Conservation (phyloP, 2,888 invertebrate species). For the Tetanocera ferruginea region DNA sequence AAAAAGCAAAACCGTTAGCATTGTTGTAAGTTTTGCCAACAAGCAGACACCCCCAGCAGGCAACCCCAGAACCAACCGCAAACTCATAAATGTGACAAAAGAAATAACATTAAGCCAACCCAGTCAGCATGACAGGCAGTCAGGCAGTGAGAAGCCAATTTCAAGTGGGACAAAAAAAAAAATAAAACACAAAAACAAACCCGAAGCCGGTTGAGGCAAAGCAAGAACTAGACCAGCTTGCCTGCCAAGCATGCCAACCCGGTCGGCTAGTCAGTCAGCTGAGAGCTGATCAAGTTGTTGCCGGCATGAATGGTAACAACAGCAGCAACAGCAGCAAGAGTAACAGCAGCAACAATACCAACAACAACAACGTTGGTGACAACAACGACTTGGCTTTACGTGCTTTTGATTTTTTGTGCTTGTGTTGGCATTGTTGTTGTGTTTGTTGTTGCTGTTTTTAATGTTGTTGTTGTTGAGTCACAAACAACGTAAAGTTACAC, state of each 20-base stretch:
- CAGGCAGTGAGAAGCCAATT: slow-evolving; percentile 12
- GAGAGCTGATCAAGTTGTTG: slow-evolving; percentile 46
- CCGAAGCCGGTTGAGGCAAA: neutral
- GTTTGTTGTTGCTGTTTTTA: slow-evolving; percentile 13
- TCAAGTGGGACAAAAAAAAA: neutral
- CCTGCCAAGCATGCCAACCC: neutral
- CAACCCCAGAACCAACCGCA: neutral
- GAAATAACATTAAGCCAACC: slow-evolving; percentile 16
- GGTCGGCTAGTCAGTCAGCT: slow-evolving; percentile 24
- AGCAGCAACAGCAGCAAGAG: slow-evolving; percentile 12
- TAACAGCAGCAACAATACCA: slow-evolving; percentile 47
- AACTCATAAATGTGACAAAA: neutral
- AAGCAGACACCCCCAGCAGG: neutral
- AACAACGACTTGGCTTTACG: slow-evolving; percentile 30
- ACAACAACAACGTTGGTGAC: slow-evolving; percentile 27
- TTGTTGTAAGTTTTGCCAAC: neutral
- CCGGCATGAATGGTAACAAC: slow-evolving; percentile 39
- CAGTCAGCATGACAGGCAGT: neutral
- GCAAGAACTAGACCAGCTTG: neutral
- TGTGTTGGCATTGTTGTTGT: neutral
- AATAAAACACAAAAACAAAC: neutral
- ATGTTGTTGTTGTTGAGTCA: neutral
- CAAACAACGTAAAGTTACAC: slow-evolving; percentile 19
- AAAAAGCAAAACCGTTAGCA: neutral
- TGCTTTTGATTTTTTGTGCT: slow-evolving; percentile 26